Base-by-base conservation (phyloP, 2,797 vertebrate species). In the Florisuga fusca region DNA sequence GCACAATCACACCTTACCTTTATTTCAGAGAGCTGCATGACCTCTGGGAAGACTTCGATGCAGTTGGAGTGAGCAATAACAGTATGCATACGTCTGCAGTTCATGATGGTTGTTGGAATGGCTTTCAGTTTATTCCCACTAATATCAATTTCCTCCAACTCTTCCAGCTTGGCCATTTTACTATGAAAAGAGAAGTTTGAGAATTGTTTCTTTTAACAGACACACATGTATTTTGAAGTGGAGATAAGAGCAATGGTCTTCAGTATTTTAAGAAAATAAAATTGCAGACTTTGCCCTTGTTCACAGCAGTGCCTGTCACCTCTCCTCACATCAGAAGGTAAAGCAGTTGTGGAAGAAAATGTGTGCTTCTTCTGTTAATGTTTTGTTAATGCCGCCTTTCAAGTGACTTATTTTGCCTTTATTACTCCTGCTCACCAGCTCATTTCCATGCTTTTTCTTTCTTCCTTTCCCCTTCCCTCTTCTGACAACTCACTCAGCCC, bases 81-180 rank as follows among this genome's bases (percentile, higher is more conserved):
- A 0, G 99, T 99, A 96, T 99, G 99, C 99, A 99, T 98, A 73
- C 99, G 98, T 61, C 98, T 97, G 96, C 99, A 99, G 96, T 98
- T 99, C 97, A 99, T 98, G 96, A 99, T 98, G 50, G 99, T 99
- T 46, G 99, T 99, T 79, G 99, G 99, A 95, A 99, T 97, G 22
- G 99, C 99, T 98, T 99, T 99, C 95, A 99, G 98, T 94, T 99
- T 98, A 97, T 99, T 99, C 78, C 99, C 99, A 53, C 99, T 99
- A 93, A 99, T 96, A 92, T 99, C 99, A 22, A 99, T 98, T 97
- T 99, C 99, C 94, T 99, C 99, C 95, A 99, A 97, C 94, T 99
- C 99, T 96, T 99, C 99, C 97, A 99, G 91, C 96, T 99, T 99
- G 72, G 99, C 99, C 99, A 99, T 99, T 99, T 99, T 99, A 98